Evolutionary conservation across 2,888 invertebrate species (phyloP).

Genomic region (Coenonympha arcania): DNA sequence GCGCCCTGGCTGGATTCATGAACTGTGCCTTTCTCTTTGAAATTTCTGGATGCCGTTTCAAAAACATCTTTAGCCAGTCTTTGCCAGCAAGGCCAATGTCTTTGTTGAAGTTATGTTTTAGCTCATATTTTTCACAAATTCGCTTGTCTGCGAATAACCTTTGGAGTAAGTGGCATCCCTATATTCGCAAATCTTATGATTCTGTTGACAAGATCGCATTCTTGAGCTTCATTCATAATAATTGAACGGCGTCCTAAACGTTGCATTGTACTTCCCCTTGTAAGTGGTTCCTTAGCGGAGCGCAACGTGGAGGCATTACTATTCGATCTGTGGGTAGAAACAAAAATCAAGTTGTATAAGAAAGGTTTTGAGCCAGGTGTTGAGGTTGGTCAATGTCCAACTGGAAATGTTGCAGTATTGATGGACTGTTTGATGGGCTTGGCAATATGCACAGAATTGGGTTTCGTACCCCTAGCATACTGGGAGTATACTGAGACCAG

Average conservation of each 20-base stretch:
- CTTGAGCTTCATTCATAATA: background rate
- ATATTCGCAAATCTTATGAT: no score
- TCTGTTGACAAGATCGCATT: background rate
- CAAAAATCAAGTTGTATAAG: no score
- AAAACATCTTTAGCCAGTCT: conserved; percentile 1
- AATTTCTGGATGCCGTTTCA: background rate
- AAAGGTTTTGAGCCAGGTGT: no score
- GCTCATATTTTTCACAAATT: background rate
- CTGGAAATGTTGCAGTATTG: no score
- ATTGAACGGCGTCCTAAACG: background rate
- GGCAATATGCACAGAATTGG: no score
- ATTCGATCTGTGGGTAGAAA: no score
- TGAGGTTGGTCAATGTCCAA: no score
- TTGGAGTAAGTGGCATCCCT: no score
- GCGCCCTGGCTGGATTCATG: background rate
- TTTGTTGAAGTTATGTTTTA: background rate
- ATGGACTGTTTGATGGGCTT: no score
- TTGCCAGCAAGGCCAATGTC: background rate
- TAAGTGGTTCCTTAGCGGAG: background rate
- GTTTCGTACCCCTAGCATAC: no score
- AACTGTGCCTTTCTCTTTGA: background rate
- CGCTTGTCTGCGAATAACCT: background rate
- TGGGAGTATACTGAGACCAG: no score
- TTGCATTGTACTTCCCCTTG: background rate
- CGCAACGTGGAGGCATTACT: no score